A percentile compares a stretch with the other conserved stretches of the same genome.
These are phyloP conservation scores for Drosophila pandora DNA, from an alignment of 1,140 invertebrate genomes.

Conservation along the genomic window DNA sequence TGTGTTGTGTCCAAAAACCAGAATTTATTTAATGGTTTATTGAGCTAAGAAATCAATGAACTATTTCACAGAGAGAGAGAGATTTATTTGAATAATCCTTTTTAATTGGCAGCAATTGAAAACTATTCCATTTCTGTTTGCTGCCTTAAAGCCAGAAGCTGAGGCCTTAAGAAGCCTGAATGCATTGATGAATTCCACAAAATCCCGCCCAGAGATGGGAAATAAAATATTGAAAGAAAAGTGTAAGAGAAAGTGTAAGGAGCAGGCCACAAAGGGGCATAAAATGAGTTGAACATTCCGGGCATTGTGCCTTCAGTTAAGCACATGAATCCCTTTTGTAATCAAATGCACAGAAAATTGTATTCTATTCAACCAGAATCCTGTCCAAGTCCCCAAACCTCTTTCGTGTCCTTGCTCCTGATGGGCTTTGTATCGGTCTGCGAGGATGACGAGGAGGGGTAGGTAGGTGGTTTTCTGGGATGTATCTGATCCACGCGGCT, in stretches of 20 bases:
- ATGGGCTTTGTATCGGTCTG: conserved; percentile 69
- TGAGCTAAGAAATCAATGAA: background rate
- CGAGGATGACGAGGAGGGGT: background rate
- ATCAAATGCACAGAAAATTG: conserved; percentile 79
- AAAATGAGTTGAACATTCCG: conserved; percentile 57
- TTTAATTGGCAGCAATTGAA: background rate
- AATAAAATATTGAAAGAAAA: conserved; percentile 2
- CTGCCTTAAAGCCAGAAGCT: conserved; percentile 15
- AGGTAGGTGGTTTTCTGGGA: conserved; percentile 4
- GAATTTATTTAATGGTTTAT: conserved; percentile 1
- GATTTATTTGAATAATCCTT: conserved; percentile 1
- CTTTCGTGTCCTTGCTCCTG: conserved; percentile 65
- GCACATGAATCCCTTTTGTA: conserved; percentile 79
- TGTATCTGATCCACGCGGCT: conserved; percentile 56
- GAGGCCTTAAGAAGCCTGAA: background rate
- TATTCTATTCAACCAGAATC: conserved; percentile 63
- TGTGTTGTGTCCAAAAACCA: background rate
- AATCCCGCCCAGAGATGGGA: background rate
- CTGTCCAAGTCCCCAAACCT: conserved; percentile 61
- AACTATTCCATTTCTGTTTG: background rate
- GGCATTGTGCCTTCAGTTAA: conserved; percentile 64
- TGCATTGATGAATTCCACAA: conserved; percentile 39
- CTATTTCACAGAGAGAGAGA: no score
- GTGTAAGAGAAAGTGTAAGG: conserved; percentile 12
- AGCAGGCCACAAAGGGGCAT: conserved; percentile 46